Evolutionary conservation across 1,140 invertebrate genomes (phyloP), one percentile per base, ranked within the genome.

Genomic region (Colletes latitarsis): DNA sequence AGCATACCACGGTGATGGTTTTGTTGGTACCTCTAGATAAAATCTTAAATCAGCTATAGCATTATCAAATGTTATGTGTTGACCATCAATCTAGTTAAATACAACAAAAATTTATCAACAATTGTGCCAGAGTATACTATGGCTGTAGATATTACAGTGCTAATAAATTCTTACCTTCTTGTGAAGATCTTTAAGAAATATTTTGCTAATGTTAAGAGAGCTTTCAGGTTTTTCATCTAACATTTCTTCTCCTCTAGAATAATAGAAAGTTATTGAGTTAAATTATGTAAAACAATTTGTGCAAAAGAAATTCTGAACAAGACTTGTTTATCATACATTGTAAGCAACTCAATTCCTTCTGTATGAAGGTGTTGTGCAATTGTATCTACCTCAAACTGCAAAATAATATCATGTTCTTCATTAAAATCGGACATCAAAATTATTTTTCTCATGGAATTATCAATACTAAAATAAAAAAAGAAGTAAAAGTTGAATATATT

Each of bases 401-500:
- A 55, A 14, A 89, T 86, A 76, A 73, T 60, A 2, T 87, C 66
- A 10, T 19, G 14, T 9, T 86, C 67, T 62, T 89, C 84, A 10
- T 89, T 83, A 43, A 87, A 89, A 67, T 88, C 81, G 67, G 87
- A 87, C 14, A 89, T 21, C 5, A 89, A 17, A 39, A 89, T 39
- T 55, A 87, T 68, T 52, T 72, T 69, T 41, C 6, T 76, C 12
- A 9, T 19, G 21, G 15, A 68, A 12, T 46, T 17, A 43, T 77
- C 41, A 72, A 70, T n/a, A 19, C 87, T 89, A 21, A 57, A 88
- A 88, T 71, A 75, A 79, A 53, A 46, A 77, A 58, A 62, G 5
- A 82, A 60, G 64, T 15, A 49, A 19, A 8, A 43, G 19, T 49
- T n/a, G 74, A 55, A 30, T 63, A 52, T 39, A 63, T 57, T 46